Evolutionary conservation across 2,888 invertebrate genomes (phyloP).

Genomic region (Megalurothrips usitatus): DNA sequence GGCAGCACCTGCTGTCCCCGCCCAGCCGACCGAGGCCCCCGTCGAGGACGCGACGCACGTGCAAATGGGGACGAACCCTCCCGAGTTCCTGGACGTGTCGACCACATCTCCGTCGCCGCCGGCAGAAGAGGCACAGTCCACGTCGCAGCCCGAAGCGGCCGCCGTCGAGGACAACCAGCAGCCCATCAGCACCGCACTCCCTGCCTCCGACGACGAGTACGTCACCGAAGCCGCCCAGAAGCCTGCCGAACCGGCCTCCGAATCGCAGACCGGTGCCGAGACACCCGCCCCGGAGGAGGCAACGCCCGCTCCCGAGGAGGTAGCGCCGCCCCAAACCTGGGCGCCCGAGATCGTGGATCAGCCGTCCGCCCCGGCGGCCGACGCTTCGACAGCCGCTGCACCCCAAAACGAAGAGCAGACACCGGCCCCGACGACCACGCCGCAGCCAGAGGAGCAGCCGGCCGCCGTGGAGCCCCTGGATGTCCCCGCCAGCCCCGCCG

Average conservation of each 20-base stretch:
- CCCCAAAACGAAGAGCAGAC: constrained; percentile 33
- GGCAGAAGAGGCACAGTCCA: no score
- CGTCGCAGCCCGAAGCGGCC: not conserved
- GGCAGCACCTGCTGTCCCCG: constrained; percentile 31
- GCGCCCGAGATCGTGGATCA: not conserved
- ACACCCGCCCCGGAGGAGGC: not conserved
- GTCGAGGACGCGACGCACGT: constrained; percentile 31
- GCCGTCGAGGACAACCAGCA: not conserved
- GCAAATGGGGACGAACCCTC: no score
- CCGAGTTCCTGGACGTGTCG: no score
- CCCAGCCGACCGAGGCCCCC: constrained; percentile 34
- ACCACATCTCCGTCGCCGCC: no score
- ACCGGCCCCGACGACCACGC: constrained; percentile 5
- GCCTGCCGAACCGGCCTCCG: not conserved
- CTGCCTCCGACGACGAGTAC: not conserved
- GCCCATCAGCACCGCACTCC: not conserved
- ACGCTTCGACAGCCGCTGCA: not conserved
- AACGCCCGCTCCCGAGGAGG: not conserved
- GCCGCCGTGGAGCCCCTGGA: constrained; percentile 33
- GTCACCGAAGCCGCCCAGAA: not conserved
- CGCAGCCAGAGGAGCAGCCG: constrained; percentile 29
- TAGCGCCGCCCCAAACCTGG: not conserved
- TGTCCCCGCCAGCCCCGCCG: constrained; percentile 28
- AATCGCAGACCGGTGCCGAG: not conserved
- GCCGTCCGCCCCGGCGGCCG: not conserved